Evolutionary conservation across 2,797 vertebrate species (phyloP), one percentile per base, ranked within the genome.

Genomic region (Acestrorhynchus altus): DNA sequence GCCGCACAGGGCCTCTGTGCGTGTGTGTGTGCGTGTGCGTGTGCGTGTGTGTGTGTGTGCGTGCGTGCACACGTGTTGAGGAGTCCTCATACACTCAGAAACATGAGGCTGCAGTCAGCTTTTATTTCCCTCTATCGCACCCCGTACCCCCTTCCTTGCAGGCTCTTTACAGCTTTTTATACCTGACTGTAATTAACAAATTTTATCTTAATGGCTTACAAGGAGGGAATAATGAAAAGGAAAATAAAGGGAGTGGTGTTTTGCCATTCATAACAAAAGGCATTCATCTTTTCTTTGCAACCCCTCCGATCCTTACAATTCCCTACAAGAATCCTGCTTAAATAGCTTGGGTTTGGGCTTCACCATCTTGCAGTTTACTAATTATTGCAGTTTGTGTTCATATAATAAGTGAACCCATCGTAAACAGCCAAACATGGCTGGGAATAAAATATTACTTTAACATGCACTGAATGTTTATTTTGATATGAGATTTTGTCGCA

Each of bases 81-180:
- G 59, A 66, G 18, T 69, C 75, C 64, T 72, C 75, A 78, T 78
- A 69, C 69, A 77, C 72, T 70, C 63, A 76, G 76, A 64, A 83
- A 78, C 80, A 57, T 54, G 51, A 80, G 73, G 79, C 79, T 46
- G 44, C 61, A 81, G 82, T 80, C 78, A 81, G 66, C 51, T 47
- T 16, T 52, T 72, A 67, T 65, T 56, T 75, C 35, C 76, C 31
- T 12, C 46, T 35, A 20, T 47, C 51, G 69, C 47, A 42, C 12
- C 71, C 28, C 54, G 69, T 44, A 57, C 47, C 87, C 82, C 1
- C 85, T 70, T 80, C 84, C 80, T 89, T 86, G 57, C 81, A 88
- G 90, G 88, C 89, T 89, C 87, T 91, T 90, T 90, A 84, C 81
- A 78, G 79, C 81, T 90, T 90, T 90, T 89, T 91, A 90, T 90